These are phyloP conservation scores for Mythimna lalbum DNA, from an alignment of 2,888 invertebrate species.

Conservation along the genomic window DNA sequence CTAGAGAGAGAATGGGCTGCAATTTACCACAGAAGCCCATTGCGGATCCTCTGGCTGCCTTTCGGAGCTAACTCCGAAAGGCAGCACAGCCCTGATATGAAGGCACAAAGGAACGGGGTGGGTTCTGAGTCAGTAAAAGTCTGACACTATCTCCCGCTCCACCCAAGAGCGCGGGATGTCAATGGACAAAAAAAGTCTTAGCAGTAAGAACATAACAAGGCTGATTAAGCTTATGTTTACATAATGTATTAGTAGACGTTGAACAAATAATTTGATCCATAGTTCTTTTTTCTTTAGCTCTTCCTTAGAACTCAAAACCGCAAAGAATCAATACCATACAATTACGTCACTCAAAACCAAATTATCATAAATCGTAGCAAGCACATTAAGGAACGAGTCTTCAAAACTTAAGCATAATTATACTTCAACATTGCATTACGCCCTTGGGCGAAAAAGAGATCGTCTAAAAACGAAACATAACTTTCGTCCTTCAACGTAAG, in stretches of 20 bases:
- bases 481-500: conserved; percentile 74
- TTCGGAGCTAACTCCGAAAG: no score
- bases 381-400: conserved; percentile 33
- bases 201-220: no score
- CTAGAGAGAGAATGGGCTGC: no score
- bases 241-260: neutral
- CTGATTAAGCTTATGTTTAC: neutral
- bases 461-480: conserved; percentile 61
- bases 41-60: no score
- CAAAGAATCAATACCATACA: conserved; percentile 18
- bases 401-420: conserved; percentile 33
- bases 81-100: no score
- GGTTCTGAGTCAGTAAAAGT: no score
- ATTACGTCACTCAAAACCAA: conserved; percentile 31
- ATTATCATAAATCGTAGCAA: conserved; percentile 30
- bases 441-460: conserved; percentile 61
- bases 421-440: conserved; percentile 32
- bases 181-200: no score
- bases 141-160: no score
- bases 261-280: neutral
- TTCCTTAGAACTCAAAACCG: neutral
- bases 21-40: no score
- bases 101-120: no score
- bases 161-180: no score
- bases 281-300: neutral